A percentile compares a stretch with the other conserved stretches of the same genome.
Evolutionary conservation across 2,113 vertebrate genomes (phyloP).

Genomic region (Pholis gunnellus): DNA sequence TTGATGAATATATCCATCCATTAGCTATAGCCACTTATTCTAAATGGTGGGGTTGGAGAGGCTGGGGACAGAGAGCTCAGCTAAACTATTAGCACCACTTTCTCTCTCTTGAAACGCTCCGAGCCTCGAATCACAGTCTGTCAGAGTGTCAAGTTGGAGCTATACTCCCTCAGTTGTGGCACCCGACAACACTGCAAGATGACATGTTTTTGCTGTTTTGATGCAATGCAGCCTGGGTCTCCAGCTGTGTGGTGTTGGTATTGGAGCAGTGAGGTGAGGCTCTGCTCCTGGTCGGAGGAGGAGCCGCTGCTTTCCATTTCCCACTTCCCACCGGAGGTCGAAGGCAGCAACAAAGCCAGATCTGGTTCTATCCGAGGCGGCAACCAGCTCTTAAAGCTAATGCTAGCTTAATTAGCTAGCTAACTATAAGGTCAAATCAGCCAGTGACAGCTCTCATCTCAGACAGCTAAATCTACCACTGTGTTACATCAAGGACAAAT

Average conservation of each 20-base stretch:
- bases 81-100: not conserved
- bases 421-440: not conserved
- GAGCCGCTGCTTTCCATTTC: not conserved
- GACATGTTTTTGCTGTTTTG: not conserved
- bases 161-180: not conserved
- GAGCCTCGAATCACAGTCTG: not conserved
- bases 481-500: not conserved
- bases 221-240: not conserved
- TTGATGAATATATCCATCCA: conserved; percentile 1
- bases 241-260: not conserved
- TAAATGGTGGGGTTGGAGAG: not conserved
- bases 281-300: not conserved
- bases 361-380: not conserved
- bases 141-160: not conserved
- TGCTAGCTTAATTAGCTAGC: not conserved
- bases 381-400: not conserved
- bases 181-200: not conserved
- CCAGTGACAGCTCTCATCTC: not conserved
- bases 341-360: not conserved
- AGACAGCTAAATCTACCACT: not conserved
- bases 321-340: not conserved
- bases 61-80: not conserved
- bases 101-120: not conserved
- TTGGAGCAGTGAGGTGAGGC: not conserved
- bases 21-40: not conserved